Base-by-base conservation (phyloP, 1,140 invertebrate species). In the Drosophila virilis region DNA sequence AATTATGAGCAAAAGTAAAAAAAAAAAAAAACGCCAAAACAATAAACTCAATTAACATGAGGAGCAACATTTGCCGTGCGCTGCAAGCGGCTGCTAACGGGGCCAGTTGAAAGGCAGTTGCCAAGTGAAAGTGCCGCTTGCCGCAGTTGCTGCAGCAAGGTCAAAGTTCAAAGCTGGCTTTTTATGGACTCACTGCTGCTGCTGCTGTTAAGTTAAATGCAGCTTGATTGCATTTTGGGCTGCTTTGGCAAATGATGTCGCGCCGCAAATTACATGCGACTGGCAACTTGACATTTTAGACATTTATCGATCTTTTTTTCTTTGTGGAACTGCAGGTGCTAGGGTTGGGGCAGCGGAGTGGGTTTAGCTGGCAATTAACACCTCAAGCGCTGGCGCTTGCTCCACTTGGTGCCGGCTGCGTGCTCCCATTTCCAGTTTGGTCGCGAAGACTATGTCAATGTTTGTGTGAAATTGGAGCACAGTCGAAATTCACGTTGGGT, bases 41-140 rank as follows among this genome's bases (percentile, higher is more conserved):
- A 54, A 85, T 88, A 88, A 84, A 75, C 77, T 84, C 80, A 84
- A 89, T 88, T 88, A 75, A 90, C 80, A 73, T 69, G 65, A 15
- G 43, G 33, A 35, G 28, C 60, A 35, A 65, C 65, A 54, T 57
- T 65, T 66, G 58, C 46, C 45, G 50, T 5, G 22, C 3, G 85
- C 78, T 83, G 81, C 72, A 59, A 57, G 54, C 62, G 17, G 28
- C 15, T 13, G 57, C 57, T 42, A 65, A 61, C 17, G 37, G 60
- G 43, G 78, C 64, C 81, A 76, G 75, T 65, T 43, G 59, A 76
- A 66, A 85, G 74, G 54, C 40, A 64, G 66, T 48, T 55, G 22
- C 40, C 74, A 88, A 88, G 83, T 88, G 83, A 88, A 88, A 88
- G 83, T 88, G 79, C 79, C 66, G 62, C 59, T 57, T 38, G 58